These are phyloP conservation scores for Mamestra configurata DNA, from an alignment of 1,140 invertebrate genomes.

Conservation along the genomic window DNA sequence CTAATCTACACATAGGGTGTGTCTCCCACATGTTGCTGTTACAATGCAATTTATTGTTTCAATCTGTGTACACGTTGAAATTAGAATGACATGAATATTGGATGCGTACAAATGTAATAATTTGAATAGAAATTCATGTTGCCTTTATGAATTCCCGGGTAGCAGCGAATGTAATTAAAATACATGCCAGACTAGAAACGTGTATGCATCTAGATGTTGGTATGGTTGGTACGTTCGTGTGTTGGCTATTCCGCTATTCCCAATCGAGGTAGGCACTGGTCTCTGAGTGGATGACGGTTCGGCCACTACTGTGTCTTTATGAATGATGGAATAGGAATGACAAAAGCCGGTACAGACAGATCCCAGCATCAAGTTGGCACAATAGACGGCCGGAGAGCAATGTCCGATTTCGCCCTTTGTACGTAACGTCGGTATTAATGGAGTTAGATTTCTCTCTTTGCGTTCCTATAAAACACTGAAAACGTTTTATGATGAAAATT, in stretches of 20 bases:
- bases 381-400: slow-evolving; percentile 40
- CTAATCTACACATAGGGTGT: slow-evolving; percentile 37
- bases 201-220: background rate
- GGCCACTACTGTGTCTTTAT: slow-evolving; percentile 18
- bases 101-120: slow-evolving; percentile 48
- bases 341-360: slow-evolving; percentile 28
- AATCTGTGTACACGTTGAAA: slow-evolving; percentile 65
- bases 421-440: slow-evolving; percentile 38
- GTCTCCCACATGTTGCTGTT: slow-evolving; percentile 57
- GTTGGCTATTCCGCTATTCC: background rate
- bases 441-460: slow-evolving; percentile 45
- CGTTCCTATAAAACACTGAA: slow-evolving; percentile 51
- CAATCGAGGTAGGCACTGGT: background rate
- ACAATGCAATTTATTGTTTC: slow-evolving; percentile 69
- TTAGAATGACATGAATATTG: slow-evolving; percentile 64
- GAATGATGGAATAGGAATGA: slow-evolving; percentile 31
- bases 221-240: background rate
- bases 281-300: slow-evolving; percentile 11
- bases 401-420: slow-evolving; percentile 49
- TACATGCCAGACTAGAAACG: slow-evolving; percentile 19
- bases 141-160: slow-evolving; percentile 29
- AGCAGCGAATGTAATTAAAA: slow-evolving; percentile 36
- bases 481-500: slow-evolving; percentile 57
- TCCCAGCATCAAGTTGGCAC: slow-evolving; percentile 24
- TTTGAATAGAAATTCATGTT: slow-evolving; percentile 37